These are phyloP conservation scores for Caenorhabditis angaria DNA, from an alignment of 2,888 invertebrate genomes.

Conservation along the genomic window DNA sequence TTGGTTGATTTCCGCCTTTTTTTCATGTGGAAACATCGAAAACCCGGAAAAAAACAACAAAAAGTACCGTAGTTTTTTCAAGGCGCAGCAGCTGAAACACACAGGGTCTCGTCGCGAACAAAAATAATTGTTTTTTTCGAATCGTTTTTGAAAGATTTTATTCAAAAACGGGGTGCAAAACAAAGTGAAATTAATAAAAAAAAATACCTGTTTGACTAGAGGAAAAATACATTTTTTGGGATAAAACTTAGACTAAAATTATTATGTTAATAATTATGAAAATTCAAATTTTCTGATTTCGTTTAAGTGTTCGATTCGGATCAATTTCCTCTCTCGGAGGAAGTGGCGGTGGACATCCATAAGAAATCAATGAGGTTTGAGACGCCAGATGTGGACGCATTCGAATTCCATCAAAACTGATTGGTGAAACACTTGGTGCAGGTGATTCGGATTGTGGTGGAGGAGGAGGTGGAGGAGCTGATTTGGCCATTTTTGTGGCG, in stretches of 20 bases:
- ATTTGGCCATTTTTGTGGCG: slow-evolving; percentile 14
- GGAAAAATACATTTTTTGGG: neutral
- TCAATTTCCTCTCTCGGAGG: slow-evolving; percentile 29
- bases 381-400: slow-evolving; percentile 36
- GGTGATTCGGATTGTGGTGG: slow-evolving; percentile 12
- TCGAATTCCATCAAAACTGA: slow-evolving; percentile 18
- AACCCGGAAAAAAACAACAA: no score
- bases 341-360: slow-evolving; percentile 25
- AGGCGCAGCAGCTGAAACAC: no score
- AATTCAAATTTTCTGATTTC: slow-evolving; percentile 10
- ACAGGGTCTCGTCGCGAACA: no score
- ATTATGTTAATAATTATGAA: neutral
- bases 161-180: neutral
- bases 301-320: slow-evolving; percentile 34
- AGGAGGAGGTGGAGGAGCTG: slow-evolving; percentile 6
- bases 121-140: no score
- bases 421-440: neutral
- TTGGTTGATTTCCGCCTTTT: no score
- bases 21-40: no score
- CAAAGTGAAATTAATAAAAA: neutral
- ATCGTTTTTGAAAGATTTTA: neutral
- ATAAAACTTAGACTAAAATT: neutral
- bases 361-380: slow-evolving; percentile 14
- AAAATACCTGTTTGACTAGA: neutral
- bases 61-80: no score